Conservation (phyloP, 1,140 invertebrate genomes). For the Gonatopus flavifemur region DNA sequence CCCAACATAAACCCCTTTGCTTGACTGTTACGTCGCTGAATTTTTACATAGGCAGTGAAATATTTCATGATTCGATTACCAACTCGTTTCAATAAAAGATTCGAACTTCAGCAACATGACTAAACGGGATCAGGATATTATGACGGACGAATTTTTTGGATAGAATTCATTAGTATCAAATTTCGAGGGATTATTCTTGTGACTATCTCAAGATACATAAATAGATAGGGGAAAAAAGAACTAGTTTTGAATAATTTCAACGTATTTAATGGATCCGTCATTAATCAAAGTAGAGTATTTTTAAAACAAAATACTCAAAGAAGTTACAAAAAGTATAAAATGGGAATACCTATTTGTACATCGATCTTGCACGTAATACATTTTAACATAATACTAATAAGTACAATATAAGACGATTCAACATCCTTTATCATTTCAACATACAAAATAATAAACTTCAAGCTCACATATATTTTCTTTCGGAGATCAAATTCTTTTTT, state of each 20-base stretch:
- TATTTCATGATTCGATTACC: too few relatives aligned
- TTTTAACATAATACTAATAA: slow-evolving; percentile 35
- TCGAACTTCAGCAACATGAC: too few relatives aligned
- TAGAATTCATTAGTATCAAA: too few relatives aligned
- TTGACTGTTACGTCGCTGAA: too few relatives aligned
- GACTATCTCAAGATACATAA: slow-evolving; percentile 8
- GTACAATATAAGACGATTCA: slow-evolving; percentile 29
- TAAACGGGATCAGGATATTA: too few relatives aligned
- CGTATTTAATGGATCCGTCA: slow-evolving; percentile 22
- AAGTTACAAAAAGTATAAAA: slow-evolving; percentile 48
- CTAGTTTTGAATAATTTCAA: slow-evolving; percentile 10
- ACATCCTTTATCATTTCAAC: slow-evolving; percentile 36
- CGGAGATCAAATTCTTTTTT: slow-evolving; percentile 52
- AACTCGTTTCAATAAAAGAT: too few relatives aligned
- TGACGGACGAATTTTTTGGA: too few relatives aligned
- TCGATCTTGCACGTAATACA: slow-evolving; percentile 34
- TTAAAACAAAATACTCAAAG: slow-evolving; percentile 58
- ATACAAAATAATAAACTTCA: slow-evolving; percentile 50
- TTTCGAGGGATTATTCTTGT: background rate
- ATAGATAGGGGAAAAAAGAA: slow-evolving; percentile 14
- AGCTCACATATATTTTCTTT: too few relatives aligned
- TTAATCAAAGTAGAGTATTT: slow-evolving; percentile 55
- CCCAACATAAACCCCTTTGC: too few relatives aligned
- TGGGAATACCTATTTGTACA: slow-evolving; percentile 44
- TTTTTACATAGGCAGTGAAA: too few relatives aligned